A percentile compares a stretch with the other conserved stretches of the same genome.
Evolutionary conservation across 2,888 invertebrate species (phyloP).

Genomic region (Drosophila barbarae): DNA sequence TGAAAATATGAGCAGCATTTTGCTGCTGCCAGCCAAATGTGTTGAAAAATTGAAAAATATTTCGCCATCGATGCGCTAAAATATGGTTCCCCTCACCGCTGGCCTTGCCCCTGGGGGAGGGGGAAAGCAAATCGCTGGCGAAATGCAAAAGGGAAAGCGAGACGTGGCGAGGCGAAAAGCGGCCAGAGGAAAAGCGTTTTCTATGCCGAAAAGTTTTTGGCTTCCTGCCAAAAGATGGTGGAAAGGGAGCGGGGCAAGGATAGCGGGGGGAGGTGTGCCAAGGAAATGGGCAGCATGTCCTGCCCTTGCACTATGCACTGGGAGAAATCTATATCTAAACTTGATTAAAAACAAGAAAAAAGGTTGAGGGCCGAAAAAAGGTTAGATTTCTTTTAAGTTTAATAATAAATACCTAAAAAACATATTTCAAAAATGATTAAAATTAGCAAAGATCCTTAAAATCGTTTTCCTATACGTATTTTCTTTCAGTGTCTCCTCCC

Average conservation of each 20-base stretch:
- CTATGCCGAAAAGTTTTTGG: constrained; percentile 60
- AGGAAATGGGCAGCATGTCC: constrained; percentile 40
- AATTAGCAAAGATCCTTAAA: background rate
- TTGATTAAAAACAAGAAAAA: no score
- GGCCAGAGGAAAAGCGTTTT: constrained; percentile 34
- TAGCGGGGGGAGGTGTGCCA: background rate
- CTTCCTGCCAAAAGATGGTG: constrained; percentile 51
- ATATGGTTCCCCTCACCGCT: constrained; percentile 50
- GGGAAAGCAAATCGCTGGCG: constrained; percentile 55
- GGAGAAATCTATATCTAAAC: no score
- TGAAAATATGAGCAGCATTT: constrained; percentile 70
- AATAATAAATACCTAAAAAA: background rate
- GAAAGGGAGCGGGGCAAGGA: background rate
- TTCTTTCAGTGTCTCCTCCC: background rate
- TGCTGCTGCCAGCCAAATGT: constrained; percentile 72
- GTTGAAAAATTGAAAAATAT: constrained; percentile 74
- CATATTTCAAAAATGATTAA: background rate
- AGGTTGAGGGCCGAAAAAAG: no score
- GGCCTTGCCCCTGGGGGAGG: background rate
- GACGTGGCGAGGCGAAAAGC: background rate
- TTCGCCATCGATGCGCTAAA: constrained; percentile 71
- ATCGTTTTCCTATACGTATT: rapidly evolving
- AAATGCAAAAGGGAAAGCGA: constrained; percentile 44
- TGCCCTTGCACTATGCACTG: constrained; percentile 8
- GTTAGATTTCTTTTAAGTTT: background rate